These are phyloP conservation scores for Eospalax fontanierii DNA, from an alignment of 2,797 vertebrate species.

Conservation along the genomic window DNA sequence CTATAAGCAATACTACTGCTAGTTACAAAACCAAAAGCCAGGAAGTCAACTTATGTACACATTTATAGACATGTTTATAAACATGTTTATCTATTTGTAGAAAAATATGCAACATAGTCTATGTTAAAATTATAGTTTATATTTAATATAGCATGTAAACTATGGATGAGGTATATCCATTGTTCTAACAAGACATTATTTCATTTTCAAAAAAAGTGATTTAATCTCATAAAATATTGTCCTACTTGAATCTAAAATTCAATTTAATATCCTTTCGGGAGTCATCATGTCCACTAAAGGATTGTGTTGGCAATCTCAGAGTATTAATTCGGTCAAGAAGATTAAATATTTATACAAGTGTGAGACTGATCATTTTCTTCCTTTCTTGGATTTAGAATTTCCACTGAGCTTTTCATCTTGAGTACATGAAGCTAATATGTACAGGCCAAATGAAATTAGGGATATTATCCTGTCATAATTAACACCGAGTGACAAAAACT, in stretches of 20 bases:
- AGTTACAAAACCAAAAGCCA: conserved; percentile 51
- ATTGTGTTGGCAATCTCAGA: conserved; percentile 45
- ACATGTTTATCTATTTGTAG: too few species aligned
- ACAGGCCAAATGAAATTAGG: conserved; percentile 67
- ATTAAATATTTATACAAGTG: conserved; percentile 77
- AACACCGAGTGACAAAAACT: conserved; percentile 69
- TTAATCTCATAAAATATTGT: conserved; percentile 62
- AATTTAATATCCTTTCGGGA: conserved; percentile 63
- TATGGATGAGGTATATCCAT: neutral
- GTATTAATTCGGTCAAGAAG: conserved; percentile 65
- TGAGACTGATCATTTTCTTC: conserved; percentile 50
- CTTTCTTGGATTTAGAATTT: conserved; percentile 51
- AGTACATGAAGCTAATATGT: conserved; percentile 48
- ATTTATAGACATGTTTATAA: neutral
- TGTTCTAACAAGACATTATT: conserved; percentile 48
- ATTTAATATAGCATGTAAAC: neutral
- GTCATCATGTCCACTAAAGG: conserved; percentile 52
- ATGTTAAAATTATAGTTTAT: neutral
- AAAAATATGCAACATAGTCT: neutral
- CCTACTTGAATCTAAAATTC: conserved; percentile 55
- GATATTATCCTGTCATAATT: conserved; percentile 67
- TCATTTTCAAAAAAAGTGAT: conserved; percentile 38
- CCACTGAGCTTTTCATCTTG: conserved; percentile 21
- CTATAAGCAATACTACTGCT: neutral
- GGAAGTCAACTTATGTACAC: neutral